Base-by-base conservation (phyloP, 2,113 vertebrate genomes). In the Lepus europaeus region DNA sequence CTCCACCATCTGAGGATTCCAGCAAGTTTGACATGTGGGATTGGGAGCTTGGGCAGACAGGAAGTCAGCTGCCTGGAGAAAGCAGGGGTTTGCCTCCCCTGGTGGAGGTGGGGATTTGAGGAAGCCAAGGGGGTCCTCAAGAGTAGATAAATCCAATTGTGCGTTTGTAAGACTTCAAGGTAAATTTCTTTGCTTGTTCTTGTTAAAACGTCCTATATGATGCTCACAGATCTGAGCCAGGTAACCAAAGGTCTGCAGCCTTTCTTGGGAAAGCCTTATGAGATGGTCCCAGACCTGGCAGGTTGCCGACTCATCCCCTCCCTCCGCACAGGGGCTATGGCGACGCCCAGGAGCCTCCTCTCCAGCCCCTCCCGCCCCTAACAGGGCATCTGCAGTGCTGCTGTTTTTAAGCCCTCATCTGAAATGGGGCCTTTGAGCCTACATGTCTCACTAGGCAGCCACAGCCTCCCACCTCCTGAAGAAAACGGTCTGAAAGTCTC, bases 371-470 rank as follows among this genome's bases (percentile, higher is more conserved):
- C 49, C 36, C 4, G 87, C 56, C n/a, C 36, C 4, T 11, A 63
- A 53, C 64, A 89, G 64, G 5, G 11, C 39, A 83, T 12, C 49
- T 51, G 70, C 29, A 25, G 59, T 78, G 49, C 36, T 53, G 22
- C 25, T 72, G 9, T 33, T 92, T 74, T 61, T 66, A 25, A 80
- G 22, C 33, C 16, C n/a, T 86, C 53, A 59, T 56, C 89, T 51
- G 69, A 66, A 96, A 82, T 11, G 27, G 11, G 23, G 12, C 31
- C 73, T 80, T 70, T 85, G 86, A 29, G 68, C 92, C 73, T 84
- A 87, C 63, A 94, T 31, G 78, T 74, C 68, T 31, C 82, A 85
- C 36, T 45, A 16, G 87, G 89, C 16, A 82, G 10, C 39, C 14
- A 11, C 23, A 81, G 73, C 64, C 64, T 27, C 51, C 10, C 19